phyloP scores from a whole-genome alignment of 2,113 vertebrate genomes.

The Microtus montanus region DNA sequence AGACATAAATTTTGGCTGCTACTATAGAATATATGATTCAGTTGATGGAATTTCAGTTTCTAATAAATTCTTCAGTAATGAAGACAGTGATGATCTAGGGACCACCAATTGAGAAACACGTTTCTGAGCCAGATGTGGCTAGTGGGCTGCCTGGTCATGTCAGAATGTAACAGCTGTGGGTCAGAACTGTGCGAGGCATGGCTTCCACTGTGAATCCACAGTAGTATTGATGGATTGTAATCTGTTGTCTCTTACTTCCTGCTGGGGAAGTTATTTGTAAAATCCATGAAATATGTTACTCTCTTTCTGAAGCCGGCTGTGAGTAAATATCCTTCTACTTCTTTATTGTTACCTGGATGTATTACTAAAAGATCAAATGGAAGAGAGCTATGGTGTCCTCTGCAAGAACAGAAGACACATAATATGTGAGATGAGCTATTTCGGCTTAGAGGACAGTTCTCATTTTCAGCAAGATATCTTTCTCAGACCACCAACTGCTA shows the following conservation, averaged over 20 bases:
- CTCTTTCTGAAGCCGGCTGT: slow-evolving; percentile 58
- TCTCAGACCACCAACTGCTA: slow-evolving; percentile 60
- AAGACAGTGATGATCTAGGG: not conserved
- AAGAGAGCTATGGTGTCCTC: slow-evolving; percentile 33
- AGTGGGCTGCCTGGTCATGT: not conserved
- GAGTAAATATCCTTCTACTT: slow-evolving; percentile 68
- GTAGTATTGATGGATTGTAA: slow-evolving; percentile 45
- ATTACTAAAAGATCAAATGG: slow-evolving; percentile 64
- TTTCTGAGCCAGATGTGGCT: not conserved
- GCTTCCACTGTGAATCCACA: slow-evolving; percentile 4
- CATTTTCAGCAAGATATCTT: slow-evolving; percentile 61
- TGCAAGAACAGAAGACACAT: slow-evolving; percentile 61
- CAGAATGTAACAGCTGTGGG: not conserved
- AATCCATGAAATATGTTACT: slow-evolving; percentile 57
- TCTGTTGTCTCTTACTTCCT: slow-evolving; percentile 63
- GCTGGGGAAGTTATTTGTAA: slow-evolving; percentile 61
- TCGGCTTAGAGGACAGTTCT: slow-evolving; percentile 53
- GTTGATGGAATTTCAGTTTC: not conserved
- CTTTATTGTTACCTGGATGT: slow-evolving; percentile 55
- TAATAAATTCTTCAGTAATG: not conserved
- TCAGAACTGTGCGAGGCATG: not conserved
- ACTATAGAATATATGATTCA: not conserved
- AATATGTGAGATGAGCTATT: slow-evolving; percentile 58
- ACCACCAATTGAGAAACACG: not conserved
- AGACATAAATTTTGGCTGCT: not conserved